These are phyloP conservation scores for Todiramphus chloris DNA, from an alignment of 2,113 vertebrate species.

Conservation along the genomic window DNA sequence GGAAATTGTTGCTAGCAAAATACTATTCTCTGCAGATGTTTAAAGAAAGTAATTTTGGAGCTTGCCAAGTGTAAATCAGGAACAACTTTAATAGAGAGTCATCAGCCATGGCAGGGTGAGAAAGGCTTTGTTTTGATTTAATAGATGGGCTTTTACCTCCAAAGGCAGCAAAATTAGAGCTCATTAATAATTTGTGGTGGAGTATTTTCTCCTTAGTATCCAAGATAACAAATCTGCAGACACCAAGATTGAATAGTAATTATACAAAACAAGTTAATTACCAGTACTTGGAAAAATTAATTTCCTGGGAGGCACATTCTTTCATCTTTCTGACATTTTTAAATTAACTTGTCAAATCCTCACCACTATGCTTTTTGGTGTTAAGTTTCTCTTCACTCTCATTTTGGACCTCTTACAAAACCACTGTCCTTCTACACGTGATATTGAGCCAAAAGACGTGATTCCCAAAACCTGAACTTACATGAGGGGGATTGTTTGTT, in stretches of 20 bases:
- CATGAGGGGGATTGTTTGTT: accelerated
- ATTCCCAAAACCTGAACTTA: background rate
- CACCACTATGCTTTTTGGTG: background rate
- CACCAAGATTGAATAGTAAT: background rate
- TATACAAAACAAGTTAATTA: background rate
- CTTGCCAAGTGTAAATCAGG: background rate
- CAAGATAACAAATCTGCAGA: background rate
- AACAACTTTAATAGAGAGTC: background rate
- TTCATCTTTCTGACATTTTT: background rate
- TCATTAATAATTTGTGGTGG: background rate
- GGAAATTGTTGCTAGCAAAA: background rate
- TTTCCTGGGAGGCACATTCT: background rate
- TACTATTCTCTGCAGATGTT: background rate
- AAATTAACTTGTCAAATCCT: background rate
- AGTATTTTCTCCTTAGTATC: background rate
- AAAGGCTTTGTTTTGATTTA: background rate
- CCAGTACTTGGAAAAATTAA: background rate
- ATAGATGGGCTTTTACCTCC: background rate
- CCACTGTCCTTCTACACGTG: accelerated
- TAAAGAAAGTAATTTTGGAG: background rate
- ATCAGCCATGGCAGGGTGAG: background rate
- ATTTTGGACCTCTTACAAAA: background rate
- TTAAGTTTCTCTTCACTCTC: background rate
- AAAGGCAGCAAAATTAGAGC: background rate
- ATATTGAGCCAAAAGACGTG: background rate